Base-by-base conservation (phyloP, 2,113 vertebrate genomes). In the Deroptyus accipitrinus region DNA sequence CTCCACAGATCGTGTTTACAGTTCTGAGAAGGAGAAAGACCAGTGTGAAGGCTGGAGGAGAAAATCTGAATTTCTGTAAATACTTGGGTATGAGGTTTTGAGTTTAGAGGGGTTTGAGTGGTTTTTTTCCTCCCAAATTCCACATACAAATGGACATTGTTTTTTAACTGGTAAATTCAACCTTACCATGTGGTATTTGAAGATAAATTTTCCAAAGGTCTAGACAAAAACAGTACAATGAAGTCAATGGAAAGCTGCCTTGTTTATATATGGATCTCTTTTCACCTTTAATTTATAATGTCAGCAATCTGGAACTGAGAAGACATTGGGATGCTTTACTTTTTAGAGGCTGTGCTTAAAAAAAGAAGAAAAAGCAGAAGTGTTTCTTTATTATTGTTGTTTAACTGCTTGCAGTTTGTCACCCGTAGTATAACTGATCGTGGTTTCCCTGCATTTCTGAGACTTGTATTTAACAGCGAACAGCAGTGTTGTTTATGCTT, bases 271-370 rank as follows among this genome's bases (percentile, higher is more conserved):
- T 5, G 44, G 92, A 92, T 97, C 95, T 95, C 92, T 95, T 89
- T 97, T 97, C 93, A 97, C 92, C 86, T 98, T 97, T 98, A 95
- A 97, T 96, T 97, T 98, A 98, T 97, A 94, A 97, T 83, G 68
- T 95, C 97, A 96, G 33, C 69, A 77, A 76, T 95, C 93, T 95
- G 94, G 90, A 97, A 96, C 96, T 97, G 92, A 96, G 86, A 96
- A 95, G 77, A 31, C 91, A 64, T 78, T 86, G 93, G 91, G 92
- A 97, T 95, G 92, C 95, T 37, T 80, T 91, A 80, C 93, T 94
- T 96, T 97, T 97, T 95, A 95, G 83, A 94, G 95, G 88, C 86
- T 95, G 41, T 93, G 44, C 97, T 98, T 94, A 83, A 96, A 90
- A 94, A 90, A 78, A 59, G 88, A 88, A 83, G 96, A 91, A 94